Percentiles rank a stretch among this genome's conserved stretches.
Evolutionary conservation across 2,113 vertebrate genomes (phyloP).

Genomic region (Tragelaphus scriptus): DNA sequence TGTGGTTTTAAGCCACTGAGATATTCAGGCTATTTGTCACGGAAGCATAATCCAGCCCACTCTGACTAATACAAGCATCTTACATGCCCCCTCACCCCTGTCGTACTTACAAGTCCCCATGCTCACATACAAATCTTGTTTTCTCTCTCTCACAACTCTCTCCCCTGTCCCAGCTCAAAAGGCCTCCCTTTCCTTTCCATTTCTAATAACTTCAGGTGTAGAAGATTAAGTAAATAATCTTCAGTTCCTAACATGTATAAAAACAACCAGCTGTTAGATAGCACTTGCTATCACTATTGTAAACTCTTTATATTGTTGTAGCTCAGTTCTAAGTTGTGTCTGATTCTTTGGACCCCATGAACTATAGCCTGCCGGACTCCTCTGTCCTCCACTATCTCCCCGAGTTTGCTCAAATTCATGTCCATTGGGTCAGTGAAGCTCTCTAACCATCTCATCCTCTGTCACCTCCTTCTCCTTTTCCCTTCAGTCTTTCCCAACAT

Average conservation of each 20-base stretch:
- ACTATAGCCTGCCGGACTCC: not conserved
- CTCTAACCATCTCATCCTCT: not conserved
- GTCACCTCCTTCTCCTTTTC: not conserved
- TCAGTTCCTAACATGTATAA: not conserved
- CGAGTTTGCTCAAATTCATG: not conserved
- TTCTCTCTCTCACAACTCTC: not conserved
- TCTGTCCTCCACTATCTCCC: not conserved
- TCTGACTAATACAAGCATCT: not conserved
- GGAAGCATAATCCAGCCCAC: not conserved
- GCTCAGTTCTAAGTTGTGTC: not conserved
- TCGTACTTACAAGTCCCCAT: not conserved
- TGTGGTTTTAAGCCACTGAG: not conserved
- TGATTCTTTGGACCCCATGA: not conserved
- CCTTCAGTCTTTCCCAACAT: not conserved
- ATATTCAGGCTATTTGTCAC: not conserved
- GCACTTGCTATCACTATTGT: not conserved
- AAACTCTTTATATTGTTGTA: not conserved
- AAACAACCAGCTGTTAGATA: not conserved
- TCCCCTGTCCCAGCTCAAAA: not conserved
- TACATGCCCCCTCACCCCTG: not conserved
- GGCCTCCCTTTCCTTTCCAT: not conserved
- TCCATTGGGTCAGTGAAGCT: not conserved
- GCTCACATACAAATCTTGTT: not conserved
- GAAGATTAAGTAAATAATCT: not conserved
- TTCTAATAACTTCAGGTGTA: not conserved